Evolutionary conservation across 2,797 vertebrate species (phyloP), one percentile per base, ranked within the genome.

Genomic region (Nyctibius grandis): DNA sequence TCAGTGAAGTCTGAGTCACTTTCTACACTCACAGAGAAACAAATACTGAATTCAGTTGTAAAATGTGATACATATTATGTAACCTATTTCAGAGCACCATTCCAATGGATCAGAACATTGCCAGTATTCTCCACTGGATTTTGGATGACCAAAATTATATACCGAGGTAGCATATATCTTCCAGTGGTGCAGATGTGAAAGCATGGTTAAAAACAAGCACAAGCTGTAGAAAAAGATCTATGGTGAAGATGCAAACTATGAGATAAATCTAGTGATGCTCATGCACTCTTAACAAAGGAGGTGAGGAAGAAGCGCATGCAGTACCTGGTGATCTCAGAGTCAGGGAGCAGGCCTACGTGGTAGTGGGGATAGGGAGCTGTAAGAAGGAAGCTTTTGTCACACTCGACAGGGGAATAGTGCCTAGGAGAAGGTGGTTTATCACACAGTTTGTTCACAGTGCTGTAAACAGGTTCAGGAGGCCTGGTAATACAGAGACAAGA

Each of bases 361-460:
- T 98, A 99, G 98, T 98, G 98, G 97, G 99, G 99, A 96, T 99
- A 98, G 97, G 99, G 99, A 98, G 98, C 94, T 91, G 99, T 98
- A 98, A 99, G 99, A 91, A 99, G 98, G 98, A 99, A 99, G 98
- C 98, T 99, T 99, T 99, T 99, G 98, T 99, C 98, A 97, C 98
- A 99, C 98, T 99, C 99, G 97, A 99, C 97, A 94, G 99, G 99
- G 98, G 99, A 99, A 98, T 99, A 99, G 98, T 99, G 99, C 97
- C 98, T 98, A 98, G 99, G 99, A 98, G 99, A 99, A 98, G 99
- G 98, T 97, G 98, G 98, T 98, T 99, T 99, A 98, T 99, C 99
- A 98, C 99, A 99, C 95, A 99, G 98, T 99, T 99, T 99, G 99
- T 99, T 99, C 98, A 99, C 99, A 99, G 99, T 99, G 99, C 99